Evolutionary conservation across 2,113 vertebrate species (phyloP).

Genomic region (Stictonetta naevosa): DNA sequence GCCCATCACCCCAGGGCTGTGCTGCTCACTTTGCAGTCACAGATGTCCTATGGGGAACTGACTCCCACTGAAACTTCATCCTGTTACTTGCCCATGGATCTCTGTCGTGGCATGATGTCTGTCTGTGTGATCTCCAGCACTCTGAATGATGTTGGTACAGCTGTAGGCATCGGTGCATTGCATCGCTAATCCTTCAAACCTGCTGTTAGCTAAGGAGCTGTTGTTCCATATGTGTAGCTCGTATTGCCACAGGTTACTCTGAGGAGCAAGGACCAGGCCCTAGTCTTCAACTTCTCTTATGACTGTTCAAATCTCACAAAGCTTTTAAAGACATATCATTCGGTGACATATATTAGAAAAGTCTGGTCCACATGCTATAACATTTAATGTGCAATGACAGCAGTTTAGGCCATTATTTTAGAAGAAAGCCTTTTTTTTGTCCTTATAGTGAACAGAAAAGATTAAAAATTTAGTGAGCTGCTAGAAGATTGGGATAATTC

Average conservation of each 20-base stretch:
- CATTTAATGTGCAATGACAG: constrained; percentile 23
- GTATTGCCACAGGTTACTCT: neutral
- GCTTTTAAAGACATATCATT: neutral
- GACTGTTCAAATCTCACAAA: neutral
- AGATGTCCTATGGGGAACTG: neutral
- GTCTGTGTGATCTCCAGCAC: neutral
- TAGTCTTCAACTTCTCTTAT: neutral
- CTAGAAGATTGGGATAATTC: constrained; percentile 44
- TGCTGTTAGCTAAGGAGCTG: neutral
- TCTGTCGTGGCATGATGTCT: neutral
- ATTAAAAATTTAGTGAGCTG: constrained; percentile 59
- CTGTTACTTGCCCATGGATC: too few relatives aligned
- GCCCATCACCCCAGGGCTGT: neutral
- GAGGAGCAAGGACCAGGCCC: neutral
- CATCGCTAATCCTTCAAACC: neutral
- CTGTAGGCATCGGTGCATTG: neutral
- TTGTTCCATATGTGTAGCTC: neutral
- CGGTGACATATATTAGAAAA: neutral
- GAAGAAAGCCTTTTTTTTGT: constrained; percentile 46
- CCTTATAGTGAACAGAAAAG: constrained; percentile 44
- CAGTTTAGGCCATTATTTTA: constrained; percentile 57
- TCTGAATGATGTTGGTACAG: neutral
- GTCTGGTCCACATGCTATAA: constrained; percentile 16
- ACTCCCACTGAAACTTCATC: neutral
- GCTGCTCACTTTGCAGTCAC: neutral